A percentile compares a stretch with the other conserved stretches of the same genome.
Evolutionary conservation across 2,113 vertebrate genomes (phyloP).

Genomic region (Numenius arquata): DNA sequence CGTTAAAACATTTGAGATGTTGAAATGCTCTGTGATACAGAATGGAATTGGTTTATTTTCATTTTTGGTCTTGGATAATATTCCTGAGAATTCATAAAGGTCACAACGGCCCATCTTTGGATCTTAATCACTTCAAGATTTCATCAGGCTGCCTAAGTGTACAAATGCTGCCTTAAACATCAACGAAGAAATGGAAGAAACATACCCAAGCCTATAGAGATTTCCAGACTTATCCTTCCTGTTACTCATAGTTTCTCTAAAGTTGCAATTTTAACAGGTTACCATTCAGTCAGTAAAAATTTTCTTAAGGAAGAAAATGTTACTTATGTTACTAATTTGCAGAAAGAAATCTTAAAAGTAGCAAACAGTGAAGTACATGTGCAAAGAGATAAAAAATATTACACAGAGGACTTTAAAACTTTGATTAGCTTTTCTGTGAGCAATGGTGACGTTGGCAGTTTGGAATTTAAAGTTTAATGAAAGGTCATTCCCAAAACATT

Average conservation of each 20-base stretch:
- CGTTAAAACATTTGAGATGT: neutral
- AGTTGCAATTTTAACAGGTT: neutral
- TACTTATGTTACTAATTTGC: neutral
- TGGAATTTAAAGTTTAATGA: slow-evolving; percentile 31
- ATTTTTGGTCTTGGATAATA: neutral
- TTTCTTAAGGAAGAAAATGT: neutral
- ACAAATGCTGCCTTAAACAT: neutral
- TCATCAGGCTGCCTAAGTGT: neutral
- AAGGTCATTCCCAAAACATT: slow-evolving; percentile 8
- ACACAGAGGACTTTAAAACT: neutral
- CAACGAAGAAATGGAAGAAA: neutral
- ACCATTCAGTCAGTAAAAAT: neutral
- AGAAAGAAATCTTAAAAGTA: neutral
- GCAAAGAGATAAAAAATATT: neutral
- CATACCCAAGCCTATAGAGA: neutral
- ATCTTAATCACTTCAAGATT: neutral
- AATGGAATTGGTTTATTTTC: neutral
- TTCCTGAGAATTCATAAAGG: neutral
- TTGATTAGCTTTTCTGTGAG: slow-evolving; percentile 17
- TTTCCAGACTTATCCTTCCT: neutral
- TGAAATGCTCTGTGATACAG: neutral
- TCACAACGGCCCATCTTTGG: neutral
- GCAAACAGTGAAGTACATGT: neutral
- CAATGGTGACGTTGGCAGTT: slow-evolving; percentile 11
- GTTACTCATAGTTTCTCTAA: neutral